phyloP scores from a whole-genome alignment of 2,888 invertebrate species.

The Toxonevra muliebris region DNA sequence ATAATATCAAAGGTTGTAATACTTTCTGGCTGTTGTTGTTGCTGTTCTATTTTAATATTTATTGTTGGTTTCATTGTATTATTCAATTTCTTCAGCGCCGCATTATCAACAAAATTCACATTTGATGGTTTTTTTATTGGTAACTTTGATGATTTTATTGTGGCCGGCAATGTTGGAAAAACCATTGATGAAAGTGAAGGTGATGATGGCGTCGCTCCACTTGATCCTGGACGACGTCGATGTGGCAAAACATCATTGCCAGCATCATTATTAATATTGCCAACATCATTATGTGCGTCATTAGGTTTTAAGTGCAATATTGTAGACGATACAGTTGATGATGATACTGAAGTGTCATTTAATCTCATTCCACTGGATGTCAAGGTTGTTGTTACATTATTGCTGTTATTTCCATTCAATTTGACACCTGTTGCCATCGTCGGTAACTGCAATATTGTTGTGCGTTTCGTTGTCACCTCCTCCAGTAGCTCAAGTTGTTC shows the following conservation, averaged over 20 bases:
- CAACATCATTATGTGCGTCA: neutral
- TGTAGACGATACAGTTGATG: slow-evolving; percentile 30
- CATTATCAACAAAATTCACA: too few relatives aligned
- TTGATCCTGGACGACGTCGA: neutral
- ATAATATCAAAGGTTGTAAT: neutral
- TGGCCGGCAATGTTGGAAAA: slow-evolving; percentile 12
- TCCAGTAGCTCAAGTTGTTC: neutral
- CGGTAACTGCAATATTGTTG: slow-evolving; percentile 18
- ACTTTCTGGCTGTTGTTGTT: neutral
- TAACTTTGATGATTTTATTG: slow-evolving; percentile 10
- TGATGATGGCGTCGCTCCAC: neutral
- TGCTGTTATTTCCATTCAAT: neutral
- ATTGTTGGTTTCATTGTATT: neutral
- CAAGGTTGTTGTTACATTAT: slow-evolving; percentile 10
- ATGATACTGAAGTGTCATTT: neutral
- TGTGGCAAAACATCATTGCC: neutral
- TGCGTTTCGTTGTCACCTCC: slow-evolving; percentile 11
- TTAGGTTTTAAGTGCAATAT: slow-evolving; percentile 16
- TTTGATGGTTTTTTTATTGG: slow-evolving; percentile 18
- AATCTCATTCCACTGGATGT: slow-evolving; percentile 6
- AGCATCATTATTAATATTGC: neutral
- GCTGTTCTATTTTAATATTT: neutral
- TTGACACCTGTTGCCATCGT: neutral
- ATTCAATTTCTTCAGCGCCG: neutral
- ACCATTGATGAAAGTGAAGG: neutral